Evolutionary conservation across 1,140 invertebrate species (phyloP).

Genomic region (Agrilus planipennis): DNA sequence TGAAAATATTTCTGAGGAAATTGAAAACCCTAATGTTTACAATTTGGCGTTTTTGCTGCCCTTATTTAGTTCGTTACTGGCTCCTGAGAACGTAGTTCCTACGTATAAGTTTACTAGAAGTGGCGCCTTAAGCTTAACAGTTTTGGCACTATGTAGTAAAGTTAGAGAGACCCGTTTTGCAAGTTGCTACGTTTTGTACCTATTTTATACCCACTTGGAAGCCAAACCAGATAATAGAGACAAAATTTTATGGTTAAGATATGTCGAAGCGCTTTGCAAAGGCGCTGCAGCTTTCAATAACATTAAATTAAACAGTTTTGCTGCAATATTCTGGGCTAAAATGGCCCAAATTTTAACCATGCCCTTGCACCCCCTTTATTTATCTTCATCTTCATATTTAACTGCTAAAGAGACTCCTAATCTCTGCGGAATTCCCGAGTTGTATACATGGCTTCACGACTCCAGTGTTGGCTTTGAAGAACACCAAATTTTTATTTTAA

Average conservation of each 20-base stretch:
- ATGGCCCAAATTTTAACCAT: constrained; percentile 49
- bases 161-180: constrained; percentile 45
- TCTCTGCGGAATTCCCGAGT: constrained; percentile 61
- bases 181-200: constrained; percentile 51
- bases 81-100: constrained; percentile 49
- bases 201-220: constrained; percentile 56
- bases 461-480: constrained; percentile 46
- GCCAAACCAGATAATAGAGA: constrained; percentile 37
- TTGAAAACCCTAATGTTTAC: constrained; percentile 40
- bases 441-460: constrained; percentile 59
- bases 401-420: constrained; percentile 56
- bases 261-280: constrained; percentile 26
- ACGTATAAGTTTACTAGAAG: constrained; percentile 51
- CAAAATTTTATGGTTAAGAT: constrained; percentile 26
- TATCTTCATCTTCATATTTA: constrained; percentile 54
- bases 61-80: constrained; percentile 49
- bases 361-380: constrained; percentile 55
- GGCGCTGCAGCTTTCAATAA: constrained; percentile 13
- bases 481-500: constrained; percentile 55
- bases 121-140: constrained; percentile 50
- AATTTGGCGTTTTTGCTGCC: constrained; percentile 63
- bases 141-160: constrained; percentile 48
- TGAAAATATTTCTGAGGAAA: constrained; percentile 17
- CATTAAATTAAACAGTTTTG: constrained; percentile 47
- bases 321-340: constrained; percentile 56